These are phyloP conservation scores for Bombus haemorrhoidalis DNA, from an alignment of 1,140 invertebrate genomes.

Conservation along the genomic window DNA sequence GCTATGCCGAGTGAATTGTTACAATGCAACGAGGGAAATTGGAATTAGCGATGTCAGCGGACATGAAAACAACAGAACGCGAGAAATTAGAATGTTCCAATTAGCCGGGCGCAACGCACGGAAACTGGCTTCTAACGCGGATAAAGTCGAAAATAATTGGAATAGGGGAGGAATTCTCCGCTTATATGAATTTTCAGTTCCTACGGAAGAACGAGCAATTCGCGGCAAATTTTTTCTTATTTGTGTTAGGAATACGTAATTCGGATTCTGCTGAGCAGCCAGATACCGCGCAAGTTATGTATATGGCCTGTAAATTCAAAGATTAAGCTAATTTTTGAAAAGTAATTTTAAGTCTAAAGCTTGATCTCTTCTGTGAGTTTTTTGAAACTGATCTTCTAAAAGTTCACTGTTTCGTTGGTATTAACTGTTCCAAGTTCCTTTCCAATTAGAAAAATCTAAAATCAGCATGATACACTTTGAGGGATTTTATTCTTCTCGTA, in stretches of 20 bases:
- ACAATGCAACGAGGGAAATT: constrained; percentile 1
- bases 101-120: constrained; percentile 12
- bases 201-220: background rate
- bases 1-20: constrained; percentile 27
- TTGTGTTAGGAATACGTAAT: background rate
- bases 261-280: background rate
- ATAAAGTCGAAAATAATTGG: constrained; percentile 34
- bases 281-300: too few species aligned
- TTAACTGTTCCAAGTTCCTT: too few species aligned
- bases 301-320: background rate
- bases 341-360: background rate
- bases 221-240: background rate
- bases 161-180: background rate
- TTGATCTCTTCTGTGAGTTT: too few species aligned
- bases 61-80: background rate
- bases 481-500: too few species aligned
- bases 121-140: constrained; percentile 7
- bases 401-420: too few species aligned
- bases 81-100: constrained; percentile 41
- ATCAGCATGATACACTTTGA: too few species aligned
- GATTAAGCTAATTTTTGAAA: background rate
- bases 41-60: constrained; percentile 36
- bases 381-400: too few species aligned
- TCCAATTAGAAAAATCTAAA: too few species aligned
- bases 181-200: background rate